phyloP scores from a whole-genome alignment of 2,888 invertebrate species.

The Oeneis ivallda region DNA sequence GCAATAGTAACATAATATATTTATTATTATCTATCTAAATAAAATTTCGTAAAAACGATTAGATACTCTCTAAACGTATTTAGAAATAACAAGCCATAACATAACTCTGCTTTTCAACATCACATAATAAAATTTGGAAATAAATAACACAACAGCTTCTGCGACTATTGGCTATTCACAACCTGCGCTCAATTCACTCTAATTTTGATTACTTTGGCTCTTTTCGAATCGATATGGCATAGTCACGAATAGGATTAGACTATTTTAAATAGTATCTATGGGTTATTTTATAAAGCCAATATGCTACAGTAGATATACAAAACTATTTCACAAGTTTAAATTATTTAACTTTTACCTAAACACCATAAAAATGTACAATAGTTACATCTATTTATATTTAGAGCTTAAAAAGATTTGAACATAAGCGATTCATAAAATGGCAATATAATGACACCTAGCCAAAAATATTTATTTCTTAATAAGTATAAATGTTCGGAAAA shows the following conservation, averaged over 20 bases:
- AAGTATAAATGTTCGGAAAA: too few relatives aligned
- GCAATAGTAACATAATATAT: constrained; percentile 16
- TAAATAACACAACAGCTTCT: constrained; percentile 64
- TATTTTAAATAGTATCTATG: constrained; percentile 27
- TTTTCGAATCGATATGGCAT: constrained; percentile 45
- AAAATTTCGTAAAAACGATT: constrained; percentile 36
- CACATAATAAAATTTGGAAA: constrained; percentile 69
- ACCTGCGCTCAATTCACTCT: constrained; percentile 56
- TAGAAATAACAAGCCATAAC: constrained; percentile 47
- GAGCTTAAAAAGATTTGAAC: constrained; percentile 5
- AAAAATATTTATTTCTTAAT: background rate
- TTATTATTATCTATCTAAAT: constrained; percentile 37
- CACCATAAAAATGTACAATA: background rate
- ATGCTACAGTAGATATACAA: constrained; percentile 1
- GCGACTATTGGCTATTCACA: constrained; percentile 63
- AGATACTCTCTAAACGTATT: constrained; percentile 36
- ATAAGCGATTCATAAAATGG: constrained; percentile 7
- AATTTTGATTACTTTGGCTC: constrained; percentile 72
- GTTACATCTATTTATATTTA: background rate
- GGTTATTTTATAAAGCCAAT: constrained; percentile 7
- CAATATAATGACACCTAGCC: background rate
- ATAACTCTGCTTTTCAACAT: constrained; percentile 55
- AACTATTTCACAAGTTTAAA: constrained; percentile 5
- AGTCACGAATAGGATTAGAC: constrained; percentile 28
- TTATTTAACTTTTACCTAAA: background rate